phyloP scores from a whole-genome alignment of 2,113 vertebrate species.

The Mustela lutreola region DNA sequence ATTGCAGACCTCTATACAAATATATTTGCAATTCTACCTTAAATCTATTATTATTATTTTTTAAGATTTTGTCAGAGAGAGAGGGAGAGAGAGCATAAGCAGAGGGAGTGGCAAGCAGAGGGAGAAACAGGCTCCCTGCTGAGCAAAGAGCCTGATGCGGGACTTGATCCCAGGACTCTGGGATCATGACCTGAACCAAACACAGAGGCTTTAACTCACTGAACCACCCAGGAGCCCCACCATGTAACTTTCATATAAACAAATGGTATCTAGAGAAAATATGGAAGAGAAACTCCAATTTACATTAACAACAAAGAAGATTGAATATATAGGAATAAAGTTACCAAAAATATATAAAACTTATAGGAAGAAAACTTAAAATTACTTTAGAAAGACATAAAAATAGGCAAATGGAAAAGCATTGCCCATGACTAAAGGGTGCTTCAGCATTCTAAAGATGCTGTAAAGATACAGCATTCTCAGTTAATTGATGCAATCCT shows the following conservation, averaged over 20 bases:
- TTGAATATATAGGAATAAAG: neutral
- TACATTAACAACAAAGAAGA: neutral
- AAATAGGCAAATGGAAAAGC: neutral
- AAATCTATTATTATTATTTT: neutral
- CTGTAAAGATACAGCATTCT: neutral
- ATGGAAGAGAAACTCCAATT: neutral
- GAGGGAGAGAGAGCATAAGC: too few relatives aligned
- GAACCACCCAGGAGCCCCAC: too few relatives aligned
- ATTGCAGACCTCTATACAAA: neutral
- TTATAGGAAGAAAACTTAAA: neutral
- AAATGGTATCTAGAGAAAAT: neutral
- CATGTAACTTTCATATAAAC: neutral
- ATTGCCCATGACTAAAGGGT: neutral
- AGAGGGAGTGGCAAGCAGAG: too few relatives aligned
- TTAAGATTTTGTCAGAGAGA: too few relatives aligned
- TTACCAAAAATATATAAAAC: constrained; percentile 33
- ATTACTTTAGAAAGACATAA: neutral
- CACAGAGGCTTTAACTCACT: too few relatives aligned
- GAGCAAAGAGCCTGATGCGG: too few relatives aligned
- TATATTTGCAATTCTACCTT: neutral
- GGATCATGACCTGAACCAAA: too few relatives aligned
- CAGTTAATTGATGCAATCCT: neutral
- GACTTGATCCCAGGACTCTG: too few relatives aligned
- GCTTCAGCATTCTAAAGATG: neutral
- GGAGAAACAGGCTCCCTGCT: too few relatives aligned